These are phyloP conservation scores for Danaus melanippus DNA, from an alignment of 1,140 invertebrate species.

Conservation along the genomic window DNA sequence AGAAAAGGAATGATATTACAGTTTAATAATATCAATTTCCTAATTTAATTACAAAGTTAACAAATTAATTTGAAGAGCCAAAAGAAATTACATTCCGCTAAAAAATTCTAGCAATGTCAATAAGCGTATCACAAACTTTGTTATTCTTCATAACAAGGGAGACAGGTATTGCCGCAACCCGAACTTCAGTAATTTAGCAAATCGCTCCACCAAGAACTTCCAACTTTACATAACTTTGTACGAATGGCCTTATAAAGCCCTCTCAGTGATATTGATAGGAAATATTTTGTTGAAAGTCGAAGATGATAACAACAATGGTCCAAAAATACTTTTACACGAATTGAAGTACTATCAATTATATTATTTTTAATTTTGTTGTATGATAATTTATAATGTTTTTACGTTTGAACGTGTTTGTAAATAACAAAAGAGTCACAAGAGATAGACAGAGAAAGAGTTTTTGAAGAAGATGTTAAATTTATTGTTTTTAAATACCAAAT, in stretches of 20 bases:
- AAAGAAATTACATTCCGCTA: too few relatives aligned
- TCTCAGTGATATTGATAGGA: slow-evolving; percentile 22
- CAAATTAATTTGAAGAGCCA: not conserved
- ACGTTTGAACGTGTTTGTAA: too few relatives aligned
- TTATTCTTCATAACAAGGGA: slow-evolving; percentile 14
- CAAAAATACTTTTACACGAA: not conserved
- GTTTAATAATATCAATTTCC: too few relatives aligned
- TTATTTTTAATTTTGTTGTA: not conserved
- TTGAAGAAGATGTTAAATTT: too few relatives aligned
- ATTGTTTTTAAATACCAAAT: too few relatives aligned
- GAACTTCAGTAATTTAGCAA: slow-evolving; percentile 32
- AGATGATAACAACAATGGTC: not conserved
- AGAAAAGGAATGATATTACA: too few relatives aligned
- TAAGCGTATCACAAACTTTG: slow-evolving; percentile 9
- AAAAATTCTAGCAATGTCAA: not conserved
- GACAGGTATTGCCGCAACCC: slow-evolving; percentile 8
- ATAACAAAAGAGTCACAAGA: too few relatives aligned
- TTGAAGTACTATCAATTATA: not conserved
- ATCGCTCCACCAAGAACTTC: slow-evolving; percentile 45
- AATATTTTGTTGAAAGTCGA: slow-evolving; percentile 5
- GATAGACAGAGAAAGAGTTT: too few relatives aligned
- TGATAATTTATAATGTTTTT: too few relatives aligned
- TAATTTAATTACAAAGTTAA: not conserved
- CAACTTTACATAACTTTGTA: slow-evolving; percentile 38
- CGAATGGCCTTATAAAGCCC: slow-evolving; percentile 39